Conservation (phyloP, 2,888 invertebrate species). For the Meganola albula region DNA sequence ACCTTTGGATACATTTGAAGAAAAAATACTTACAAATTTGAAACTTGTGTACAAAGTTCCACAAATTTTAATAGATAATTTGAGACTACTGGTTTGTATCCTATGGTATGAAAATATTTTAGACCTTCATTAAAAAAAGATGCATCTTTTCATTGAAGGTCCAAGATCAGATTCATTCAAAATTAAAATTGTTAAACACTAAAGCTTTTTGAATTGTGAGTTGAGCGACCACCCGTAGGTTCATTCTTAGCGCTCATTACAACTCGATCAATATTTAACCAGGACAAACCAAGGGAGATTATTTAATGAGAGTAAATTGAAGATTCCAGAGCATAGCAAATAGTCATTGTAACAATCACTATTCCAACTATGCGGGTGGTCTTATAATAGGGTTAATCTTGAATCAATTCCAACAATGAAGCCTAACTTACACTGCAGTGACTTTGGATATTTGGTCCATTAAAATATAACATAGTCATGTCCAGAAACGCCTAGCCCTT, state of each 20-base stretch:
- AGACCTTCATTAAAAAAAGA: too few species aligned
- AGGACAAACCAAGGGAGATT: constrained; percentile 31
- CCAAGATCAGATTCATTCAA: too few species aligned
- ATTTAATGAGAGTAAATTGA: constrained; percentile 27
- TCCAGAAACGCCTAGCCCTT: constrained; percentile 10
- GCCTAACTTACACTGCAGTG: constrained; percentile 19
- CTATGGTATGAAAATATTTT: too few species aligned
- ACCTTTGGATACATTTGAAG: constrained; percentile 18
- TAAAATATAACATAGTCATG: constrained; percentile 15
- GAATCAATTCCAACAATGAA: constrained; percentile 47
- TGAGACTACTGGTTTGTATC: too few species aligned
- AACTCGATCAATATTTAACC: constrained; percentile 33
- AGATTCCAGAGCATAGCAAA: constrained; percentile 20
- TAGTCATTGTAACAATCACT: constrained; percentile 35
- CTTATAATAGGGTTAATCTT: constrained; percentile 50
- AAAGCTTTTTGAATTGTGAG: constrained; percentile 19
- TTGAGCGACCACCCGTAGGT: constrained; percentile 41
- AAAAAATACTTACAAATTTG: constrained; percentile 8
- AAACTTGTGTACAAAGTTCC: neutral
- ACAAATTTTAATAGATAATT: too few species aligned
- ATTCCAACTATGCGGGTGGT: constrained; percentile 54
- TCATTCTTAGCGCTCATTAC: constrained; percentile 27
- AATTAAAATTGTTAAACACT: too few species aligned
- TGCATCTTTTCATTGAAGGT: too few species aligned
- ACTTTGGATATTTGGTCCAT: constrained; percentile 16